Conservation (phyloP, 2,888 invertebrate species). For the Metellina segmentata region DNA sequence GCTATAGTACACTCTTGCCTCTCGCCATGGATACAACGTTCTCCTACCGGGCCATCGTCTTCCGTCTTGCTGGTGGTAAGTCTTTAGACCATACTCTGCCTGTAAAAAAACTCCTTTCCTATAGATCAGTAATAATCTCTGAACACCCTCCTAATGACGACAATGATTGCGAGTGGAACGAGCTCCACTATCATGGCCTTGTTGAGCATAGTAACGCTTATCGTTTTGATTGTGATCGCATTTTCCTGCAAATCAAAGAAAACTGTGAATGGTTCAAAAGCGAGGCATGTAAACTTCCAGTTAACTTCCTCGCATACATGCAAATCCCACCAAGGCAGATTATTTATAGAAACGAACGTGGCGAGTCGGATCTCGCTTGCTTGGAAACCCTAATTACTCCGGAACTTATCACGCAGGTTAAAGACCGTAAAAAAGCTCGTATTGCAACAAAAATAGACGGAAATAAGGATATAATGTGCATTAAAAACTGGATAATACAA, state of each 20-base stretch:
- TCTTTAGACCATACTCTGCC: not conserved
- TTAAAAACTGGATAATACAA: not conserved
- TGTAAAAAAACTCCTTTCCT: not conserved
- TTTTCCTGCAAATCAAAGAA: not conserved
- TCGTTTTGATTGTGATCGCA: not conserved
- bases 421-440: too few relatives aligned
- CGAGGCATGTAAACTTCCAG: not conserved
- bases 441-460: not conserved
- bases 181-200: not conserved
- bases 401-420: not conserved
- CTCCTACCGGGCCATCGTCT: not conserved
- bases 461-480: not conserved
- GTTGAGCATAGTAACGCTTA: not conserved
- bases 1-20: too few relatives aligned
- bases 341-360: not conserved
- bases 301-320: not conserved
- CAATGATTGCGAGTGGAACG: not conserved
- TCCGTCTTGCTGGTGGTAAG: not conserved
- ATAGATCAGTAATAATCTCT: not conserved
- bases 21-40: not conserved
- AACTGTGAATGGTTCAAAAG: not conserved
- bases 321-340: not conserved
- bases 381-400: not conserved
- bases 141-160: not conserved
- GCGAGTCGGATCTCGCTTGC: not conserved